Conservation (phyloP, 2,113 vertebrate species). For the Mellivora capensis region DNA sequence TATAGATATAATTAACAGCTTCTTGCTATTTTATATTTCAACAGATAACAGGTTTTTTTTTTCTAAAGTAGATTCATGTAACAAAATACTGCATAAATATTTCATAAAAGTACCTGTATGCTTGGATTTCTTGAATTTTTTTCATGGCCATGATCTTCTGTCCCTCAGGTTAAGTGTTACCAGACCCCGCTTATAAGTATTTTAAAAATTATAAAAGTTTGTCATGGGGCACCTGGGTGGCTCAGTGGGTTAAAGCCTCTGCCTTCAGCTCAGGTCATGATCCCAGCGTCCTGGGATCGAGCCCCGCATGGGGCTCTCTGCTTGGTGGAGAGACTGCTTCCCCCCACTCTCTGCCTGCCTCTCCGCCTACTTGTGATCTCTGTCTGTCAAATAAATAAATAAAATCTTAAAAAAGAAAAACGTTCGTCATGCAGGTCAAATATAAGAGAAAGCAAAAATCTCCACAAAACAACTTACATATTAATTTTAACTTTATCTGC, state of each 20-base stretch:
- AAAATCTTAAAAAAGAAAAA: not conserved
- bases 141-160: not conserved
- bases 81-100: not conserved
- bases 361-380: too few relatives aligned
- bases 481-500: not conserved
- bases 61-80: not conserved
- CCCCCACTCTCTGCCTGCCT: too few relatives aligned
- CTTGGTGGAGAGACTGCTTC: too few relatives aligned
- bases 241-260: too few relatives aligned
- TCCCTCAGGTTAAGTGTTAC: not conserved
- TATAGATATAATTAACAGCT: not conserved
- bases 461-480: not conserved
- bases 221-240: too few relatives aligned
- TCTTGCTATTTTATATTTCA: not conserved
- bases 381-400: too few relatives aligned
- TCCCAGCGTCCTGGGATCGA: too few relatives aligned
- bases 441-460: not conserved
- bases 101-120: not conserved
- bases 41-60: not conserved
- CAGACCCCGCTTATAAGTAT: not conserved
- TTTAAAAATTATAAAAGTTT: not conserved
- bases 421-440: not conserved
- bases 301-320: too few relatives aligned
- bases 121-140: not conserved
- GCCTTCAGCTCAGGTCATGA: too few relatives aligned